Conservation (phyloP, 1,140 invertebrate species). For the Dreissena polymorpha region DNA sequence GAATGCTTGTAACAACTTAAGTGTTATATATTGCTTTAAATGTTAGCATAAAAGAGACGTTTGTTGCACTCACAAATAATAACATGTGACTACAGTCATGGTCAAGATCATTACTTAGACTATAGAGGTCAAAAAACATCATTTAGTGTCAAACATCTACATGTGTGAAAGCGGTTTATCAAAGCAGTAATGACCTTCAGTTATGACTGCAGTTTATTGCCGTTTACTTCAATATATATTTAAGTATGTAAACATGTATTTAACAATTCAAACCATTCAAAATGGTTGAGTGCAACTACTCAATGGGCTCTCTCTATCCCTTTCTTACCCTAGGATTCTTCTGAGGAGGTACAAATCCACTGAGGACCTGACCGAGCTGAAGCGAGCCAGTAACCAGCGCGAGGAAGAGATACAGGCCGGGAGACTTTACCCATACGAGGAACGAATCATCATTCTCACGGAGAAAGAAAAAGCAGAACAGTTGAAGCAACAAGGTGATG, state of each 20-base stretch:
- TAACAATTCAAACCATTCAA: no score
- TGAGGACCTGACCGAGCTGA: slow-evolving; percentile 65
- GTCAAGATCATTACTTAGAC: background rate
- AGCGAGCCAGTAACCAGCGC: slow-evolving; percentile 48
- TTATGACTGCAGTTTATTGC: no score
- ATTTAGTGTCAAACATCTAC: no score
- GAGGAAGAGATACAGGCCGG: slow-evolving; percentile 60
- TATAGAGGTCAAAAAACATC: background rate
- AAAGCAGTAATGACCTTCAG: no score
- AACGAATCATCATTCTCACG: slow-evolving; percentile 45
- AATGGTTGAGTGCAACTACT: no score
- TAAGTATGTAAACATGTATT: no score
- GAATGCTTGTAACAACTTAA: no score
- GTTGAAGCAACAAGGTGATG: background rate
- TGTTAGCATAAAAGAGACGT: no score
- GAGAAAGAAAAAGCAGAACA: slow-evolving; percentile 44
- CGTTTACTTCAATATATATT: no score
- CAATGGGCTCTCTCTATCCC: background rate
- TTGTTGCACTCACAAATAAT: background rate
- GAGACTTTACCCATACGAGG: slow-evolving; percentile 64
- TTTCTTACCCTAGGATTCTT: slow-evolving; percentile 39
- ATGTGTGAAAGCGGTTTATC: no score
- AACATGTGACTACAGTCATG: background rate
- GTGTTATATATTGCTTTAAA: no score
- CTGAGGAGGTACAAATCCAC: slow-evolving; percentile 57